phyloP scores from a whole-genome alignment of 2,797 vertebrate species.

The Picus viridis region DNA sequence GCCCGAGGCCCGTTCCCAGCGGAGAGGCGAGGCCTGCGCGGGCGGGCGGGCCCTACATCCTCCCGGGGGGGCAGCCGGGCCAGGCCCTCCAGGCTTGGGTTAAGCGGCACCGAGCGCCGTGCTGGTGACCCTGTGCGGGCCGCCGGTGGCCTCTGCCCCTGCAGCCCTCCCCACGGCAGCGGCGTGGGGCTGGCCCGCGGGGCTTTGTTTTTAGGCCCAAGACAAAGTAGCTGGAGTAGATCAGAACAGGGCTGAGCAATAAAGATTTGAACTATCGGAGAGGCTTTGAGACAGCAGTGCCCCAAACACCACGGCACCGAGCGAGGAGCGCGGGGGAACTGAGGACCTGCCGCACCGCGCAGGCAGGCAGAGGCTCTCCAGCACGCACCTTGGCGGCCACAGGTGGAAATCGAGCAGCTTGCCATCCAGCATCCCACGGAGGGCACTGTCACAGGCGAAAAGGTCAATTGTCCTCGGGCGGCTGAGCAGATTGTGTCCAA shows the following conservation, averaged over 20 bases:
- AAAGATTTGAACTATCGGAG: too few relatives aligned
- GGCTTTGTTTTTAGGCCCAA: neutral
- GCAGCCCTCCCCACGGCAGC: rapidly evolving
- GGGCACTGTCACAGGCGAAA: rapidly evolving
- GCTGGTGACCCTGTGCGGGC: too few relatives aligned
- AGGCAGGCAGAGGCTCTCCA: too few relatives aligned
- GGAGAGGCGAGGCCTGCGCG: too few relatives aligned
- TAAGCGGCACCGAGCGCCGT: rapidly evolving
- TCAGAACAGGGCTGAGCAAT: rapidly evolving
- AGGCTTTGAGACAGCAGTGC: too few relatives aligned
- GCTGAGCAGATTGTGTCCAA: neutral
- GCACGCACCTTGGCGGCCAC: neutral
- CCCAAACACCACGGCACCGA: rapidly evolving
- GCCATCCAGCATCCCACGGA: neutral
- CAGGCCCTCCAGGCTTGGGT: rapidly evolving
- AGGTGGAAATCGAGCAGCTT: neutral
- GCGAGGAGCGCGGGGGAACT: rapidly evolving
- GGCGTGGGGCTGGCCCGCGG: rapidly evolving
- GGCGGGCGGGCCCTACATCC: rapidly evolving
- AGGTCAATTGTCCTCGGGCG: neutral
- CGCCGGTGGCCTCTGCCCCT: rapidly evolving
- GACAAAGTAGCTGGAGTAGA: neutral
- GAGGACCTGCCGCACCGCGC: rapidly evolving
- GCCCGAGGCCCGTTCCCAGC: neutral
- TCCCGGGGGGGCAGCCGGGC: neutral